Conservation (phyloP, 2,113 vertebrate species). For the Meriones unguiculatus region DNA sequence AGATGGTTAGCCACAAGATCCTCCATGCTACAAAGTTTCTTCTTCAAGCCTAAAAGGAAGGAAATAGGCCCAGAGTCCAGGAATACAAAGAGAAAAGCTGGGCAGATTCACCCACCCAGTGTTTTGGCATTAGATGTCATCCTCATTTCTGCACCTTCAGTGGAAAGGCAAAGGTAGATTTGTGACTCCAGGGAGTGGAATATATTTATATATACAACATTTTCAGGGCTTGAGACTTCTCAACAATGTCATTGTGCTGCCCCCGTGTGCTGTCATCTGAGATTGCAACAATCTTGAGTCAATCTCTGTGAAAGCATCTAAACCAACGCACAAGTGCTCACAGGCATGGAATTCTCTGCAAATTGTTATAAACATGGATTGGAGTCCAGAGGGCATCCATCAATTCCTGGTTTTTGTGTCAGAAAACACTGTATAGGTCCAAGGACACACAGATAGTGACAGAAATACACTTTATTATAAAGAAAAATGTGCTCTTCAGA, state of each 20-base stretch:
- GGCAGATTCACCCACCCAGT: background rate
- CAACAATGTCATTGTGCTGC: background rate
- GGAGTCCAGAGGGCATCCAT: background rate
- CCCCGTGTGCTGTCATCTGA: background rate
- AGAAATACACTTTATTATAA: background rate
- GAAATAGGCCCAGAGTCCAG: background rate
- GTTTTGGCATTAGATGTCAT: background rate
- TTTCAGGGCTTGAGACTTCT: background rate
- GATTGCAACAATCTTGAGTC: background rate
- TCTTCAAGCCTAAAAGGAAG: background rate
- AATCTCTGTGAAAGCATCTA: background rate
- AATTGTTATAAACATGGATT: background rate
- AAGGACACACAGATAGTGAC: background rate
- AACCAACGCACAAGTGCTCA: background rate
- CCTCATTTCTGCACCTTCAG: background rate
- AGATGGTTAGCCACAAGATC: background rate
- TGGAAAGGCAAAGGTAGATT: background rate
- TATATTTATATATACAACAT: too few species aligned
- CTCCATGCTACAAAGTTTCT: background rate
- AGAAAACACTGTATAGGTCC: too few species aligned
- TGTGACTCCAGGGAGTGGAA: background rate
- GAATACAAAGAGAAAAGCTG: background rate
- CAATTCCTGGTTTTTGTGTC: background rate
- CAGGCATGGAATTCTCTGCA: background rate
- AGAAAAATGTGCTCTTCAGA: background rate